Evolutionary conservation across 2,113 vertebrate species (phyloP), one percentile per base, ranked within the genome.

Genomic region (Brachirus orientalis): DNA sequence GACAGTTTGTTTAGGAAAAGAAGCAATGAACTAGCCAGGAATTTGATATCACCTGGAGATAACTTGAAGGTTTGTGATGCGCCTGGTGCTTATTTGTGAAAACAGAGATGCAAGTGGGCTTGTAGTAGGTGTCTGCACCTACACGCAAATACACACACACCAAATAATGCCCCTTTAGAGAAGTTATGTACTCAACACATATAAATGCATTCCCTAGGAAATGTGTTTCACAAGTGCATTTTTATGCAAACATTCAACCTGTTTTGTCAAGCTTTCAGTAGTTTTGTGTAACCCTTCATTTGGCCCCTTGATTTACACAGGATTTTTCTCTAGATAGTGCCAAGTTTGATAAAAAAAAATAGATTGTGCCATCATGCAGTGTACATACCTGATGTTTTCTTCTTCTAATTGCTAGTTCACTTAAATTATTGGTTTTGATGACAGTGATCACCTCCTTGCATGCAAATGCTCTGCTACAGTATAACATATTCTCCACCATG

Each of bases 51-150:
- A 54, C 65, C 75, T 52, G 33, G 33, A 79, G 78, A 77, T 53
- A 36, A 68, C 73, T 67, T 10, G 10, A 72, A 75, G 77, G 61
- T 72, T 48, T 74, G 41, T 52, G 56, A 59, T 65, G 74, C 72
- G 72, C 72, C 85, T 75, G 77, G 51, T 43, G 58, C 46, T 69
- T 35, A 52, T 70, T 65, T 69, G 58, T 63, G 20, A 71, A 17
- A 46, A 50, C 40, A 54, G 62, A 20, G 20, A 51, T 17, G 10
- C 16, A n/a, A n/a, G n/a, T n/a, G n/a, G n/a, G n/a, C n/a, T n/a
- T n/a, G n/a, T n/a, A 47, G 57, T 37, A 47, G 63, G 74, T 73
- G 53, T 40, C 18, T 11, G 8, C 35, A 13, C 10, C 18, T 10
- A 40, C 55, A 36, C 45, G 20, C 36, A 19, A 8, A 48, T 19